phyloP scores from a whole-genome alignment of 2,797 vertebrate genomes.

The Glossophaga mutica region DNA sequence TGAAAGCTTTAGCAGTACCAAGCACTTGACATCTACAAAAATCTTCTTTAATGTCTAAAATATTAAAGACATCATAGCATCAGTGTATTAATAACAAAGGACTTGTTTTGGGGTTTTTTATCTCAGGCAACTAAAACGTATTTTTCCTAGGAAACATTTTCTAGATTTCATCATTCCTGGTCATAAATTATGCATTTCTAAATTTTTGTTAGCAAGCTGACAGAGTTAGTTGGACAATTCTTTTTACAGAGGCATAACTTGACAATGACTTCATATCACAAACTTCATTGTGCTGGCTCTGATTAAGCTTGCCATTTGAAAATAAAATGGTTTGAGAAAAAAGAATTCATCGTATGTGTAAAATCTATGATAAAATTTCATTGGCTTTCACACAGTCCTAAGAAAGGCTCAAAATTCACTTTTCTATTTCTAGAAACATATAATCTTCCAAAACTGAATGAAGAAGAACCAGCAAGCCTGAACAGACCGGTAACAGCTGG shows the following conservation, averaged over 20 bases:
- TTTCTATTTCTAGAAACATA: neutral
- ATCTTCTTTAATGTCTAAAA: constrained; percentile 68
- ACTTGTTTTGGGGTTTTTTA: constrained; percentile 60
- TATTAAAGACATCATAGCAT: constrained; percentile 42
- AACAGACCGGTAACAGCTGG: too few relatives aligned
- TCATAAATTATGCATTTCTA: constrained; percentile 66
- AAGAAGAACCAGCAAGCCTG: too few relatives aligned
- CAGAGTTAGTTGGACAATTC: constrained; percentile 57
- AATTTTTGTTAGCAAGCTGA: constrained; percentile 61
- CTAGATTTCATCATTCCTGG: constrained; percentile 55
- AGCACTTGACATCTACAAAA: constrained; percentile 51
- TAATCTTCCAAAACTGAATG: too few relatives aligned
- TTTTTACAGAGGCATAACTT: constrained; percentile 49
- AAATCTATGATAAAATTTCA: constrained; percentile 55
- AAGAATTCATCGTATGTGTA: neutral
- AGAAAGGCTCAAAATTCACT: neutral
- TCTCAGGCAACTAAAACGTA: constrained; percentile 54
- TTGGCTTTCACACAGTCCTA: constrained; percentile 1
- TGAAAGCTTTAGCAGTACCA: constrained; percentile 64
- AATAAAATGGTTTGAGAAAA: constrained; percentile 60
- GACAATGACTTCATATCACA: constrained; percentile 60
- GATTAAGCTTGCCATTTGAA: constrained; percentile 65
- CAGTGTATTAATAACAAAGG: constrained; percentile 56
- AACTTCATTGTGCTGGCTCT: constrained; percentile 54
- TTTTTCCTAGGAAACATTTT: constrained; percentile 65